phyloP scores from a whole-genome alignment of 2,113 vertebrate species.

The Castor canadensis region DNA sequence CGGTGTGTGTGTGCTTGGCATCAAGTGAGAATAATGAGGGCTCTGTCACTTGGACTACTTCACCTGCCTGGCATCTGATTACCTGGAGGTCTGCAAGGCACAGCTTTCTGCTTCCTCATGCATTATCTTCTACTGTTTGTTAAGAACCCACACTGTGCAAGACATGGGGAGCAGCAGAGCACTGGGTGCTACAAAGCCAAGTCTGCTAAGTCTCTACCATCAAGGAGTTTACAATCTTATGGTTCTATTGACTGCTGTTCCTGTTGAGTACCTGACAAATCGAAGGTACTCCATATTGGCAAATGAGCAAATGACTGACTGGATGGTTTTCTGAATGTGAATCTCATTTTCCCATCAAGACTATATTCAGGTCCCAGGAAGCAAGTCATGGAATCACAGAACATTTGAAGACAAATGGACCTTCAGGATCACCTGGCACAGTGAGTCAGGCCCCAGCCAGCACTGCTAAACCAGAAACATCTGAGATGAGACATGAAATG shows the following conservation, averaged over 20 bases:
- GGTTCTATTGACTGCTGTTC: not conserved
- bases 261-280: not conserved
- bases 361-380: not conserved
- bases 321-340: not conserved
- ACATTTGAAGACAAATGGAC: not conserved
- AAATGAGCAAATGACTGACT: not conserved
- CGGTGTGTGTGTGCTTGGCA: not conserved
- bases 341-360: conserved; percentile 2
- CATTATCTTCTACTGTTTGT: not conserved
- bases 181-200: not conserved
- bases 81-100: not conserved
- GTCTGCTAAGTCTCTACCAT: not conserved
- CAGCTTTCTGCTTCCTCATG: not conserved
- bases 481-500: not conserved
- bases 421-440: not conserved
- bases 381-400: not conserved
- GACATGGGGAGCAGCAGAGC: not conserved
- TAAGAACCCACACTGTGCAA: not conserved
- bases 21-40: not conserved
- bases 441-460: not conserved
- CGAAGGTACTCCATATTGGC: not conserved
- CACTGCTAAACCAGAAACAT: not conserved
- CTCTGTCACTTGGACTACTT: not conserved
- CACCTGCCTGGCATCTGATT: not conserved
- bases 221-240: not conserved